Evolutionary conservation across 92 coral and sea anemone species (phyloP).

Genomic region (Porites cylindrica): DNA sequence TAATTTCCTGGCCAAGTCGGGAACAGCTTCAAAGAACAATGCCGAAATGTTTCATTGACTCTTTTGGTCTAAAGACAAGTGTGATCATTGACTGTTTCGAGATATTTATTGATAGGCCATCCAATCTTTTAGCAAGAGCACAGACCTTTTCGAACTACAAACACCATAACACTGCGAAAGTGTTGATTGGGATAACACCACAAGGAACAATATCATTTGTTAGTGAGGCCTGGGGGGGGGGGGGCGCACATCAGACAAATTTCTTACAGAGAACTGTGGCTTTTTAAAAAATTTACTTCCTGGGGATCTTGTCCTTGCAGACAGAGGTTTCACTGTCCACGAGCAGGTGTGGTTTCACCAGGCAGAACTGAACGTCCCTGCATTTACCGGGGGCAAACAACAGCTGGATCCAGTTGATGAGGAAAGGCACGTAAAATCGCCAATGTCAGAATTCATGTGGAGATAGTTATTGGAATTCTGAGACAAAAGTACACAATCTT

Average conservation of each 20-base stretch:
- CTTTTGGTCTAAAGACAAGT: conserved; percentile 50
- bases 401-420: conserved; percentile 49
- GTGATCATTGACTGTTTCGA: conserved; percentile 56
- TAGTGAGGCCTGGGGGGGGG: conserved; percentile 12
- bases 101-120: conserved; percentile 32
- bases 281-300: conserved; percentile 34
- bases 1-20: conserved; percentile 48
- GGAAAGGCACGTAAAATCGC: conserved; percentile 48
- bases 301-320: conserved; percentile 55
- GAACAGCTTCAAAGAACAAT: conserved; percentile 45
- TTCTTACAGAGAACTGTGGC: conserved; percentile 58
- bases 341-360: conserved; percentile 43
- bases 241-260: background rate
- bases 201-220: conserved; percentile 56
- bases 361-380: conserved; percentile 48
- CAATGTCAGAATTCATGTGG: conserved; percentile 58
- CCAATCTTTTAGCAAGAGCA: conserved; percentile 42
- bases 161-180: conserved; percentile 37
- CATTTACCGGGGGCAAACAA: conserved; percentile 46
- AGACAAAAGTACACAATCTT: conserved; percentile 42
- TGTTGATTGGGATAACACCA: conserved; percentile 26
- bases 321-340: conserved; percentile 50
- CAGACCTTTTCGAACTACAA: conserved; percentile 39
- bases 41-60: conserved; percentile 40
- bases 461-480: conserved; percentile 45